Conservation (phyloP, 1,140 invertebrate species). For the Ctenoplectra terminalis region DNA sequence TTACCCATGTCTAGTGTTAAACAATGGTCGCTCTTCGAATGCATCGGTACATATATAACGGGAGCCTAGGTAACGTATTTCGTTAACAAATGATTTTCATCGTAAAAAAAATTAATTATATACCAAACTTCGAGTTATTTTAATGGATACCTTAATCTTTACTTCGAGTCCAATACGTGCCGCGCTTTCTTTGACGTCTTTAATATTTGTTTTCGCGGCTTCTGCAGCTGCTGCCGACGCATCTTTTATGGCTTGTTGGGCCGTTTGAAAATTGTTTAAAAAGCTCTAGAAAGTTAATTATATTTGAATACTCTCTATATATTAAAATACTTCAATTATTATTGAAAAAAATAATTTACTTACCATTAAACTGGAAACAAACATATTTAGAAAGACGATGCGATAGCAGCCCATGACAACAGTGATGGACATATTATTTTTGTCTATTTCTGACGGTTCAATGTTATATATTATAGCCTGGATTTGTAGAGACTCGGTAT, state of each 20-base stretch:
- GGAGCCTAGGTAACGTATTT: constrained; percentile 86
- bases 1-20: constrained; percentile 94
- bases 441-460: constrained; percentile 84
- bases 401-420: constrained; percentile 88
- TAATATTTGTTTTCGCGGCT: constrained; percentile 92
- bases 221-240: constrained; percentile 94
- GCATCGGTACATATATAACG: constrained; percentile 93
- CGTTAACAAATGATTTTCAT: background rate
- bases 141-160: constrained; percentile 85
- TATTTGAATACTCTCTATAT: background rate
- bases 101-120: too few relatives aligned
- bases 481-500: constrained; percentile 88
- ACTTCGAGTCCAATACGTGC: constrained; percentile 91
- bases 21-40: constrained; percentile 89
- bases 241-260: constrained; percentile 91
- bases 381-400: constrained; percentile 91
- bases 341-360: constrained; percentile 69
- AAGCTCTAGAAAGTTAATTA: constrained; percentile 88
- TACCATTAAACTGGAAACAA: constrained; percentile 92
- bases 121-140: too few relatives aligned
- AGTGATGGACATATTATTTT: constrained; percentile 92
- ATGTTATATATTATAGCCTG: constrained; percentile 88
- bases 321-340: background rate
- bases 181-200: constrained; percentile 92
- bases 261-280: constrained; percentile 93